These are phyloP conservation scores for Silurus meridionalis DNA, from an alignment of 2,113 vertebrate genomes.

Conservation along the genomic window DNA sequence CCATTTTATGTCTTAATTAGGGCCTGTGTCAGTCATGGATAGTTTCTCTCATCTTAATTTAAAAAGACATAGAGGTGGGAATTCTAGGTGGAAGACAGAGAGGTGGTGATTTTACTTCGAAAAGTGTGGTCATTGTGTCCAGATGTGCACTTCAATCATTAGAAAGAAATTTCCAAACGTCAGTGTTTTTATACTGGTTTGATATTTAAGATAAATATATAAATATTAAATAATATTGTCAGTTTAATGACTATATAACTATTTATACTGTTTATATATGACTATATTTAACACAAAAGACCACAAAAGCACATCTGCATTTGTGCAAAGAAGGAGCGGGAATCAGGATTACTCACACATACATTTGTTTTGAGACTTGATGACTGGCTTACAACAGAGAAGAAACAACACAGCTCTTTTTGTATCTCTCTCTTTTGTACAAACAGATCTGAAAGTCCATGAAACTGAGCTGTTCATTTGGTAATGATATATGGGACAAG, in stretches of 20 bases:
- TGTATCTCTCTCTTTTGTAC: conserved; percentile 8
- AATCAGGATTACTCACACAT: conserved; percentile 49
- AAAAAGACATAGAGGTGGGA: conserved; percentile 54
- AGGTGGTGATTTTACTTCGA: neutral
- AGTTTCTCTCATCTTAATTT: conserved; percentile 54
- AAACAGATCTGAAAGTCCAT: conserved; percentile 12
- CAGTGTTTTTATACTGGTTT: neutral
- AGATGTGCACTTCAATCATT: neutral
- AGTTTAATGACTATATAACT: neutral
- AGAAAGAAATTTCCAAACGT: neutral
- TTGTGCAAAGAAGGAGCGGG: conserved; percentile 64
- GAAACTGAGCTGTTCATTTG: conserved; percentile 42
- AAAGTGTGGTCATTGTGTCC: neutral
- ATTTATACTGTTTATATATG: neutral
- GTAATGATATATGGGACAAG: conserved; percentile 69
- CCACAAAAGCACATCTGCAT: conserved; percentile 63
- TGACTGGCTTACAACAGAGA: conserved; percentile 49
- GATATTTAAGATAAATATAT: neutral
- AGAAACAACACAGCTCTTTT: conserved; percentile 42
- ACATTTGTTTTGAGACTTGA: conserved; percentile 55
- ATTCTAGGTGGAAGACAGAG: neutral
- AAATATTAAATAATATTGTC: too few relatives aligned
- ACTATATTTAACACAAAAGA: conserved; percentile 57
- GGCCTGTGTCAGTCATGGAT: conserved; percentile 59
- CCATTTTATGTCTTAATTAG: conserved; percentile 75